Base-by-base conservation (phyloP, 2,888 invertebrate species). In the Selenia dentaria region DNA sequence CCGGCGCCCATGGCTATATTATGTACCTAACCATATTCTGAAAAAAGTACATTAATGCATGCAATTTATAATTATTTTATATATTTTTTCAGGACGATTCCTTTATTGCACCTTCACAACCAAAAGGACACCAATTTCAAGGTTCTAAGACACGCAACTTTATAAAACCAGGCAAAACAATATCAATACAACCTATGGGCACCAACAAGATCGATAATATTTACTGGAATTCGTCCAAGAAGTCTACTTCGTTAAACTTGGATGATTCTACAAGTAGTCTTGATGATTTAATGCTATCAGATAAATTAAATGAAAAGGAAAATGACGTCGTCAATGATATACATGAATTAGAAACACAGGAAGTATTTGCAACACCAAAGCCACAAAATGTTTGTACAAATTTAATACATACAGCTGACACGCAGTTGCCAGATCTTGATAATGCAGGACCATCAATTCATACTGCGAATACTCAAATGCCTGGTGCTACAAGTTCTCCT, bases 61-160 rank as follows among this genome's bases (percentile, higher is more conserved):
- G n/a, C n/a, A n/a, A n/a, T n/a, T n/a, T n/a, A n/a, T n/a, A n/a
- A 28, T 38, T 6, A 28, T 40, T 16, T 22, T 11, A 22, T 24
- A 28, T 3, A 35, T 25, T 24, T 48, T 85, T 80, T 13, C 76
- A 89, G 89, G 89, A 90, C 38, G 87, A 87, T 34, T 88, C 89
- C 0, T 80, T 83, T 49, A 63, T 83, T 40, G 67, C 65, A 28
- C 67, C 77, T 38, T 78, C 83, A 48, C 83, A 84, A 56, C 62
- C 70, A 6, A 76, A 71, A 57, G 40, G 32, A 14, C 28, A 28
- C 5, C 51, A 37, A 56, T 52, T 8, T 44, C 63, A 47, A 62
- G 60, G 40, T 69, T 71, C 35, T 71, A 67, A 64, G 71, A 68
- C 53, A 64, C 79, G 62, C 26, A 68, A 74, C 9, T 79, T 76